Percentiles rank a stretch among this genome's conserved stretches.
These are phyloP conservation scores for Pitangus sulphuratus DNA, from an alignment of 2,797 vertebrate species.

Conservation along the genomic window DNA sequence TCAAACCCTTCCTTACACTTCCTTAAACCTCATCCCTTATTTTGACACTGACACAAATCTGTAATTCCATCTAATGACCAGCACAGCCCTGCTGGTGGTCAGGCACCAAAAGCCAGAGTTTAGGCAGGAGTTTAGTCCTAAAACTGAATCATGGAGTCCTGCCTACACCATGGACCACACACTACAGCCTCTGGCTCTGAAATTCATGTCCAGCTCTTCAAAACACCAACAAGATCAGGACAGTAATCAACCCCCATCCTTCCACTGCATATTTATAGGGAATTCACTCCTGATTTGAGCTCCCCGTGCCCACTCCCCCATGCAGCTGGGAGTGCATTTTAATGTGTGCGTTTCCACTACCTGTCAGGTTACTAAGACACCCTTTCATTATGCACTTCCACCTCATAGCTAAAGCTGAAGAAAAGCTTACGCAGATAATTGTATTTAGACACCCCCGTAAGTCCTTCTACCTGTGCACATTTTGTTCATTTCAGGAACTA, in stretches of 20 bases:
- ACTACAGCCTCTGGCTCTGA: neutral
- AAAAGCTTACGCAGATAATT: neutral
- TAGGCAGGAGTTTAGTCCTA: neutral
- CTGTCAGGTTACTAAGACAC: neutral
- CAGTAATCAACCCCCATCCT: neutral
- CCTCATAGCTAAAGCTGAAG: neutral
- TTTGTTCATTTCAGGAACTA: neutral
- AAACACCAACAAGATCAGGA: neutral
- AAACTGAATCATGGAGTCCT: neutral
- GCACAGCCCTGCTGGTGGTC: neutral
- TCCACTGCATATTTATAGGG: neutral
- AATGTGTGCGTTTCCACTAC: neutral
- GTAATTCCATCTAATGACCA: neutral
- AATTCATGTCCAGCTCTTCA: neutral
- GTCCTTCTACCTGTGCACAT: neutral
- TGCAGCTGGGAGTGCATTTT: neutral
- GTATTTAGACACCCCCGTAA: neutral
- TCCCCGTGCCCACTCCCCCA: neutral
- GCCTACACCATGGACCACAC: neutral
- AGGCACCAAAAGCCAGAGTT: neutral
- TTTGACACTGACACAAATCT: neutral
- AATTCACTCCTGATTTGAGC: neutral
- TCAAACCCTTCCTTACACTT: neutral
- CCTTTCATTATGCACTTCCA: neutral
- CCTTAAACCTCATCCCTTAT: neutral